Conservation (phyloP, 2,888 invertebrate genomes). For the Dioctria rufipes region DNA sequence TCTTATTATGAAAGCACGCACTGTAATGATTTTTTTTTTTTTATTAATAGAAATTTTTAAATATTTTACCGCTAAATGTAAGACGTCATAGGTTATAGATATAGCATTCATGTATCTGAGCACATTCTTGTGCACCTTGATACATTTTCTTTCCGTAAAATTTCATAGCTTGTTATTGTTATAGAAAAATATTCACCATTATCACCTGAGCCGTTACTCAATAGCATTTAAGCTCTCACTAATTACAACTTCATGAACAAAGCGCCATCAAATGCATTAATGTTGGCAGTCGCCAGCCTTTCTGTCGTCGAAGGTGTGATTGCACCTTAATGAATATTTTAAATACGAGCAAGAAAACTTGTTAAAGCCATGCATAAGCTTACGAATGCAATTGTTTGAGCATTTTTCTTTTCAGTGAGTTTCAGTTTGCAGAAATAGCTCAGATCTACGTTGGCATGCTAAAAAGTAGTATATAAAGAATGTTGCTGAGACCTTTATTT, state of each 20-base stretch:
- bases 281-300: slow-evolving; percentile 4
- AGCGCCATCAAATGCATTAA: neutral
- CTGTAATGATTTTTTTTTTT: too few species aligned
- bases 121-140: slow-evolving; percentile 32
- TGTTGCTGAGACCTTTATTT: neutral
- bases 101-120: neutral
- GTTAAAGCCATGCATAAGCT: neutral
- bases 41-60: too few species aligned
- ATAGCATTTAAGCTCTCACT: slow-evolving; percentile 13
- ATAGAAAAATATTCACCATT: neutral
- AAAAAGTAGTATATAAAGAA: too few species aligned
- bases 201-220: slow-evolving; percentile 16
- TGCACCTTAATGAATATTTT: slow-evolving; percentile 22
- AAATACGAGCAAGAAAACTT: slow-evolving; percentile 2
- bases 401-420: slow-evolving; percentile 28
- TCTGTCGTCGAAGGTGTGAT: slow-evolving; percentile 25
- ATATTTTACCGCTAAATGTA: too few species aligned
- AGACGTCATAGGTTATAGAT: too few species aligned
- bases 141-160: slow-evolving; percentile 27
- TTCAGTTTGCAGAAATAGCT: slow-evolving; percentile 15
- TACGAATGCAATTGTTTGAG: slow-evolving; percentile 21
- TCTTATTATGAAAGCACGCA: too few species aligned
- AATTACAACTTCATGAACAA: slow-evolving; percentile 25
- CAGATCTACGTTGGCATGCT: neutral
- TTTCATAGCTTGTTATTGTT: neutral